phyloP scores from a whole-genome alignment of 2,888 invertebrate genomes.

The Boloria euphrosyne region DNA sequence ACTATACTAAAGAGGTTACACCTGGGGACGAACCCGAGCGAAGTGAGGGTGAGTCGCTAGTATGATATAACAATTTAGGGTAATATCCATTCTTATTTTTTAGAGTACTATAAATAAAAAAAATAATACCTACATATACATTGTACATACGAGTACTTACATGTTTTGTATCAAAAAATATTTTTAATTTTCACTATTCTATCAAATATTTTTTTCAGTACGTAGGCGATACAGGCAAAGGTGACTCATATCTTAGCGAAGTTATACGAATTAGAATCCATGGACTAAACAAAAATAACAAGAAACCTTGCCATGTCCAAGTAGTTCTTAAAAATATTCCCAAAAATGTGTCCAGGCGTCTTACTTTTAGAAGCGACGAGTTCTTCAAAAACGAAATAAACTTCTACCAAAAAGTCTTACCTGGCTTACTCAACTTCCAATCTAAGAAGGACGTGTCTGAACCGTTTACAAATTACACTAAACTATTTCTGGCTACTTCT shows the following conservation, averaged over 20 bases:
- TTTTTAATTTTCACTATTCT: no score
- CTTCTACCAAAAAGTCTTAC: conserved; percentile 83
- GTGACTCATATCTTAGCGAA: conserved; percentile 87
- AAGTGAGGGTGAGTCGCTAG: no score
- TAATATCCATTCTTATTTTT: no score
- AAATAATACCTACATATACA: no score
- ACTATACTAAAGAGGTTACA: no score
- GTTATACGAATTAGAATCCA: conserved; percentile 83
- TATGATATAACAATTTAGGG: no score
- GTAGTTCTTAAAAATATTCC: conserved; percentile 86
- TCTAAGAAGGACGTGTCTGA: conserved; percentile 60
- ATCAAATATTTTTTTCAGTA: conserved; percentile 55
- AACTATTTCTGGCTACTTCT: conserved; percentile 66
- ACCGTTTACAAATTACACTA: conserved; percentile 78
- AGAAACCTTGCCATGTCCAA: conserved; percentile 63
- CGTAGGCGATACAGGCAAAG: conserved; percentile 79
- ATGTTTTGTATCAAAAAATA: neutral
- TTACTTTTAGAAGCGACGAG: conserved; percentile 84
- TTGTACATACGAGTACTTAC: neutral
- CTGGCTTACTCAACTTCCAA: conserved; percentile 71
- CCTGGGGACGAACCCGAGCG: no score
- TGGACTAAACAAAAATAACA: conserved; percentile 63
- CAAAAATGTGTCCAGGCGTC: conserved; percentile 82
- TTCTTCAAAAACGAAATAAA: conserved; percentile 87
- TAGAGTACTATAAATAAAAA: no score